phyloP scores from a whole-genome alignment of 2,113 vertebrate species.

The Ictalurus punctatus region DNA sequence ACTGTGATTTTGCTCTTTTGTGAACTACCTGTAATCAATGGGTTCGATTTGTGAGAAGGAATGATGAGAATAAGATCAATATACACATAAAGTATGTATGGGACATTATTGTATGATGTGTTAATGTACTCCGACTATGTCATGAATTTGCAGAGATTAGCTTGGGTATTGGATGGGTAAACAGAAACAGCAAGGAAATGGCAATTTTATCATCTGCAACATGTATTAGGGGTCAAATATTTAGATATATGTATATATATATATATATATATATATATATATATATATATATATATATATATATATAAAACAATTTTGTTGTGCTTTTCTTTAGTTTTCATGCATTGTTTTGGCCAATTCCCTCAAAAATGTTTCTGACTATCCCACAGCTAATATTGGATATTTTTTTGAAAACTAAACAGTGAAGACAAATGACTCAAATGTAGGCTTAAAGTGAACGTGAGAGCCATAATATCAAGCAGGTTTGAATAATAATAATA shows the following conservation, averaged over 20 bases:
- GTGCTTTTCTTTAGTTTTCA: neutral
- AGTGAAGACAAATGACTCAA: neutral
- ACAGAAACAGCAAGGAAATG: neutral
- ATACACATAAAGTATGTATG: neutral
- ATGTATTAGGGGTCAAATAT: neutral
- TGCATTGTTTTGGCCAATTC: neutral
- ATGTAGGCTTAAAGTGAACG: neutral
- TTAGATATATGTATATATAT: neutral
- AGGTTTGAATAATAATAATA: neutral
- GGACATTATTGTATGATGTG: neutral
- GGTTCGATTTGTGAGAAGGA: neutral
- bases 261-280: neutral
- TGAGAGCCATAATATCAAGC: neutral
- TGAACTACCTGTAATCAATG: neutral
- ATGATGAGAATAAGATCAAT: neutral
- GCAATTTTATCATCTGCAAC: neutral
- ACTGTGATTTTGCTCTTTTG: neutral
- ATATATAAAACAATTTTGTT: neutral
- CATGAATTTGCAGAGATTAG: neutral
- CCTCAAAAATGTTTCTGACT: neutral
- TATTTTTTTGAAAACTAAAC: neutral
- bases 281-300: neutral
- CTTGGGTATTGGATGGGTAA: neutral
- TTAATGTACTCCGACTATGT: neutral
- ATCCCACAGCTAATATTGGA: neutral